Percentiles rank a stretch among this genome's conserved stretches.
Evolutionary conservation across 1,140 invertebrate genomes (phyloP).

Genomic region (Musca domestica): DNA sequence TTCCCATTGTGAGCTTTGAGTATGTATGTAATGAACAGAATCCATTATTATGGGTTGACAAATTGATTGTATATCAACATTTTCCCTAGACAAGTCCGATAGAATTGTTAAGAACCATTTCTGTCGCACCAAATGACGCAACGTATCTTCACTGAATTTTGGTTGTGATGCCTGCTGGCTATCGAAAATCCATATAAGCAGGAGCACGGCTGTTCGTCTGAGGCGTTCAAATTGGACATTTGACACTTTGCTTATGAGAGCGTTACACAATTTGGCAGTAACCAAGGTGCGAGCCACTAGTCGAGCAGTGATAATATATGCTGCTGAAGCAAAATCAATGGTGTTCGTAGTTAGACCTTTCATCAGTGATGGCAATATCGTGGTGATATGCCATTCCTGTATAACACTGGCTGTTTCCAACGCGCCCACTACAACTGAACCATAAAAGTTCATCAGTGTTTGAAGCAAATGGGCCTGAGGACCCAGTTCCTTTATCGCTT

Average conservation of each 20-base stretch:
- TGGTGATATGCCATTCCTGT: constrained; percentile 67
- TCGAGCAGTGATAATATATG: constrained; percentile 72
- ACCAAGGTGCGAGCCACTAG: constrained; percentile 66
- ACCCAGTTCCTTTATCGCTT: constrained; percentile 65
- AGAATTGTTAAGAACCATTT: constrained; percentile 39
- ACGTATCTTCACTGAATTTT: constrained; percentile 43
- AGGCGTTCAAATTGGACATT: constrained; percentile 40
- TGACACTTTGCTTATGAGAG: constrained; percentile 40
- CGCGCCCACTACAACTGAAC: constrained; percentile 68
- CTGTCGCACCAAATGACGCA: constrained; percentile 40
- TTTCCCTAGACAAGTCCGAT: constrained; percentile 34
- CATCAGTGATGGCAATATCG: constrained; percentile 68
- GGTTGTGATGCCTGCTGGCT: constrained; percentile 54
- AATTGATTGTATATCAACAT: constrained; percentile 39
- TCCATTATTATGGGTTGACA: constrained; percentile 38
- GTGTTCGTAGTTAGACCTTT: constrained; percentile 67
- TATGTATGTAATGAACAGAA: constrained; percentile 34
- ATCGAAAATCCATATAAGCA: constrained; percentile 64
- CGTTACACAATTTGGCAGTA: constrained; percentile 61
- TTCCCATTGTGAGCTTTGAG: constrained; percentile 15
- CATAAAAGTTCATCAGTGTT: constrained; percentile 76
- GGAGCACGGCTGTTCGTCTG: constrained; percentile 52
- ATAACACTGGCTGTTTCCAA: constrained; percentile 60
- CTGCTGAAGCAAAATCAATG: constrained; percentile 68
- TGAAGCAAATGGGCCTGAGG: constrained; percentile 62